Conservation (phyloP, 2,113 vertebrate species). For the Oceanodroma tethys region DNA sequence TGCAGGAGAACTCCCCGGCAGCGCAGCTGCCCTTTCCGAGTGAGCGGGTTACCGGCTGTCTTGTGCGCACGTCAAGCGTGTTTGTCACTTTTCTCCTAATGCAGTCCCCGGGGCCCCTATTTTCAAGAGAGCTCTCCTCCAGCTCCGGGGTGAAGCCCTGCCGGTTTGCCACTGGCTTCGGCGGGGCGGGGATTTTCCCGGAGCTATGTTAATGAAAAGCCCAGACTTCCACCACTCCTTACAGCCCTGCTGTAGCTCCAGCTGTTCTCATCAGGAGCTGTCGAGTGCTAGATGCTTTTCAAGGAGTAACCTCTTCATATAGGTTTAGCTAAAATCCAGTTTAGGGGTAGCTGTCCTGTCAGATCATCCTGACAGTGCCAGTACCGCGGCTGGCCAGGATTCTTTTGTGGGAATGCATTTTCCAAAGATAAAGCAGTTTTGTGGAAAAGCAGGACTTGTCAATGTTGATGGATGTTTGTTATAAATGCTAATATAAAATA, state of each 20-base stretch:
- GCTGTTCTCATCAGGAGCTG: slow-evolving; percentile 42
- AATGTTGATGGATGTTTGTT: background rate
- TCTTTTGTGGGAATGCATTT: background rate
- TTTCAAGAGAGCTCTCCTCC: background rate
- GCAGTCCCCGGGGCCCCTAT: background rate
- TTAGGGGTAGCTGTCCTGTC: background rate
- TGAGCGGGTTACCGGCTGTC: background rate
- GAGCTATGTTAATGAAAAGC: slow-evolving; percentile 1
- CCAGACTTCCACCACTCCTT: background rate
- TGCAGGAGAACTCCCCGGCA: background rate
- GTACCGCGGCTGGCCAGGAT: background rate
- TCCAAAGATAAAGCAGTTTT: background rate
- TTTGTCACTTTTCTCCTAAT: background rate
- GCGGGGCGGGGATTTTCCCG: background rate
- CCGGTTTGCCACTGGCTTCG: background rate
- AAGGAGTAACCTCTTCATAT: background rate
- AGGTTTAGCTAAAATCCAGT: background rate
- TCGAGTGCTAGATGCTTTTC: background rate
- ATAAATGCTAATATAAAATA: background rate
- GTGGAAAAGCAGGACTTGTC: background rate
- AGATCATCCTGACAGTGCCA: background rate
- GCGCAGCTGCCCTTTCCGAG: background rate
- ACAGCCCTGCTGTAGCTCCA: background rate
- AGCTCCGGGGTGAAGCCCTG: background rate
- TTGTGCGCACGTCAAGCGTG: background rate